A percentile compares a stretch with the other conserved stretches of the same genome.
Evolutionary conservation across 64 coral and sea anemone species (phyloP).

Genomic region (Montipora cactus): DNA sequence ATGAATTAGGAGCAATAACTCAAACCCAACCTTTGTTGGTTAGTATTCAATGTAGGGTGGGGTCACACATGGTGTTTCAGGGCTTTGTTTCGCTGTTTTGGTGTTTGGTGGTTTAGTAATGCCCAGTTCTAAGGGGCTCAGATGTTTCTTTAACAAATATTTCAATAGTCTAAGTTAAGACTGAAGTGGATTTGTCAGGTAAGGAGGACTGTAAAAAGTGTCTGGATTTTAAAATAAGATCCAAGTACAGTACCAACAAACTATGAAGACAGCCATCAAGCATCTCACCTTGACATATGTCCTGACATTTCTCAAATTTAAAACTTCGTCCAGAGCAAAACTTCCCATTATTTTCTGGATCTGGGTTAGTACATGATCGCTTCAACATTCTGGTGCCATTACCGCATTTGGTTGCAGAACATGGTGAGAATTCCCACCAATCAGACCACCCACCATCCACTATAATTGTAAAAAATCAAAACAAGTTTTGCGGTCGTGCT

Average conservation of each 20-base stretch:
- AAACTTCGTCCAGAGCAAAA: neutral
- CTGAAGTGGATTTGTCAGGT: no score
- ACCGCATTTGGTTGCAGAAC: neutral
- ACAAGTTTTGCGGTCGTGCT: no score
- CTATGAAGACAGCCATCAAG: neutral
- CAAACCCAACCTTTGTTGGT: no score
- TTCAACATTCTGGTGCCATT: conserved; percentile 14
- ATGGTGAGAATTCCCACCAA: conserved; percentile 1
- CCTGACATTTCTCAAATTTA: neutral
- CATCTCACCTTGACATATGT: neutral
- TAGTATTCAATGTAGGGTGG: no score
- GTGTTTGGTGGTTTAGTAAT: no score
- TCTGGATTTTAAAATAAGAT: neutral
- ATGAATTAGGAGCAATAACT: no score
- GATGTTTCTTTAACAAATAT: no score
- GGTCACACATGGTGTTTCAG: no score
- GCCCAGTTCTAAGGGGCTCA: no score
- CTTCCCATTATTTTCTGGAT: conserved; percentile 12
- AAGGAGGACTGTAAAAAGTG: neutral
- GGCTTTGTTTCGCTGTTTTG: no score
- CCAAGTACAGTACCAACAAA: neutral
- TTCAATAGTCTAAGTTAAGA: no score
- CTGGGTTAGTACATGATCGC: neutral
- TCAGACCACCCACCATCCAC: conserved; percentile 46
- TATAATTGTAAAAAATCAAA: neutral